Evolutionary conservation across 2,113 vertebrate genomes (phyloP).

Genomic region (Spea multiplicata): DNA sequence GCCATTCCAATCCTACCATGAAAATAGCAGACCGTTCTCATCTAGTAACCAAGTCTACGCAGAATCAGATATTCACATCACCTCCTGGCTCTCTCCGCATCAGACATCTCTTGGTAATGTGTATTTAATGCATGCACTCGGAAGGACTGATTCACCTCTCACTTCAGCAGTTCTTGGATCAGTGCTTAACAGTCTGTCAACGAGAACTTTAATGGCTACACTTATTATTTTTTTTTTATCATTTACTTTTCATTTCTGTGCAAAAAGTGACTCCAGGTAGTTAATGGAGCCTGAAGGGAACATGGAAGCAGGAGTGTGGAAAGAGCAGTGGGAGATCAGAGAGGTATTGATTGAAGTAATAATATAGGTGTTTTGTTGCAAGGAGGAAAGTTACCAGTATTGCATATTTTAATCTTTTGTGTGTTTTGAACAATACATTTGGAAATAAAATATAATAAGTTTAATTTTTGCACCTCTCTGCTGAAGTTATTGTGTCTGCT

Average conservation of each 20-base stretch:
- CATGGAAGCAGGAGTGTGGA: not conserved
- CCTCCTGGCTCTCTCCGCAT: not conserved
- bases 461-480: too few relatives aligned
- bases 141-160: conserved; percentile 3
- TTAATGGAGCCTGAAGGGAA: conserved; percentile 37
- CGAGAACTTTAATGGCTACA: conserved; percentile 16
- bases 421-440: too few relatives aligned
- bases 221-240: conserved; percentile 8
- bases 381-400: too few relatives aligned
- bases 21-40: too few relatives aligned
- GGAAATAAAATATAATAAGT: too few relatives aligned
- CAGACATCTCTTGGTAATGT: not conserved
- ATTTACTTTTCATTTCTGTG: conserved; percentile 27
- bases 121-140: not conserved
- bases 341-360: not conserved
- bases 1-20: too few relatives aligned
- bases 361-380: not conserved
- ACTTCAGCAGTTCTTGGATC: not conserved
- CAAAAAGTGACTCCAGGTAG: conserved; percentile 20
- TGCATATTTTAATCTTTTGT: too few relatives aligned
- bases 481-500: too few relatives aligned
- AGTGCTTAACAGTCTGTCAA: conserved; percentile 17
- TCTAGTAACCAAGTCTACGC: too few relatives aligned
- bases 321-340: not conserved
- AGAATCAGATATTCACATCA: not conserved